Conservation (phyloP, 2,888 invertebrate genomes). For the Drosophila lacicola region DNA sequence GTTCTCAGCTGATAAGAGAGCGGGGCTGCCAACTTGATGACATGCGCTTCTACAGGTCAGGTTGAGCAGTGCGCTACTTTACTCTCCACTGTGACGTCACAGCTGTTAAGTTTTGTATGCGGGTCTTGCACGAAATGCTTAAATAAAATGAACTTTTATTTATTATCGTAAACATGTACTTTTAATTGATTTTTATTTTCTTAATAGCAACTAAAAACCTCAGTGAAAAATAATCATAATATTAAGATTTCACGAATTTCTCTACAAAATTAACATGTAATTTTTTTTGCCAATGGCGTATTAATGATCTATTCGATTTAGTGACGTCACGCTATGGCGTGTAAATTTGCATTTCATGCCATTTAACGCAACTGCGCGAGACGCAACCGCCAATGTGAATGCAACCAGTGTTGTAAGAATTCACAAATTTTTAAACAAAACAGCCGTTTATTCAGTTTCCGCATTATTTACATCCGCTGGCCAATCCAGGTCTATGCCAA, state of each 20-base stretch:
- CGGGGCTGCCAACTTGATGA: slow-evolving; percentile 46
- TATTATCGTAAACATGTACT: background rate
- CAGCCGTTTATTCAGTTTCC: slow-evolving; percentile 22
- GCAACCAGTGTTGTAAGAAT: slow-evolving; percentile 17
- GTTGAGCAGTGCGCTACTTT: background rate
- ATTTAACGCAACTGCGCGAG: background rate
- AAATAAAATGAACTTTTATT: background rate
- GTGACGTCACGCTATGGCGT: background rate
- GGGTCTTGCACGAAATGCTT: background rate
- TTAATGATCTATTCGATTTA: too few species aligned
- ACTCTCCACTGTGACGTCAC: slow-evolving; percentile 27
- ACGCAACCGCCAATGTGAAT: too few species aligned
- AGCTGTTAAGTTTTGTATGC: background rate
- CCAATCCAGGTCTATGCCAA: slow-evolving; percentile 91
- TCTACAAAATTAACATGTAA: too few species aligned
- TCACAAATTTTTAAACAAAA: background rate
- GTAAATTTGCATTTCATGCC: background rate
- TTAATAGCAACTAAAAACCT: background rate
- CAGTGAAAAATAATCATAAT: background rate
- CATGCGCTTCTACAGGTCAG: slow-evolving; percentile 11
- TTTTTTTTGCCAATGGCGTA: too few species aligned
- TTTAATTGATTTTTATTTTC: too few species aligned
- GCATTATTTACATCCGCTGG: slow-evolving; percentile 85
- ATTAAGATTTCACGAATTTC: too few species aligned
- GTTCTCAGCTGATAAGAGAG: slow-evolving; percentile 55